Evolutionary conservation across 2,888 invertebrate species (phyloP).

Genomic region (Drosophila nr. medialis): DNA sequence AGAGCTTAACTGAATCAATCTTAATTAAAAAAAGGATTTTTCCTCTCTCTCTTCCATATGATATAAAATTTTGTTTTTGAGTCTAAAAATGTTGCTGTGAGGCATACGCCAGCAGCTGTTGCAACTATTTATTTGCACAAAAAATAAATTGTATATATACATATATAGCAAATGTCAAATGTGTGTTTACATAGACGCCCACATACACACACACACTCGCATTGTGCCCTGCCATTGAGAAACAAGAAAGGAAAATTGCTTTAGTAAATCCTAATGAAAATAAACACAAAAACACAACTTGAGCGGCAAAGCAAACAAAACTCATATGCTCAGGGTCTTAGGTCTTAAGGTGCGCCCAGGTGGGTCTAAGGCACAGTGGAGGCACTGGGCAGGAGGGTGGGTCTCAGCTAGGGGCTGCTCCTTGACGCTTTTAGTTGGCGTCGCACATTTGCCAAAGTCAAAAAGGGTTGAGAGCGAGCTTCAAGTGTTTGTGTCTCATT

Average conservation of each 20-base stretch:
- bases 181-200: conserved; percentile 67
- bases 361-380: conserved; percentile 24
- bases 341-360: conserved; percentile 60
- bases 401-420: conserved; percentile 41
- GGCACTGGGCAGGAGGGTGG: not conserved
- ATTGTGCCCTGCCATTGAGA: conserved; percentile 55
- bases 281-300: conserved; percentile 78
- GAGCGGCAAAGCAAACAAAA: conserved; percentile 72
- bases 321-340: conserved; percentile 21
- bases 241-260: conserved; percentile 80
- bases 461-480: conserved; percentile 66
- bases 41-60: conserved; percentile 16
- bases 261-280: conserved; percentile 78
- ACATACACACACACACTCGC: conserved; percentile 27
- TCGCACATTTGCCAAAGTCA: conserved; percentile 62
- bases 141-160: conserved; percentile 49
- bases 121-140: conserved; percentile 79
- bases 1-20: conserved; percentile 68
- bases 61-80: conserved; percentile 38
- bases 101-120: conserved; percentile 76
- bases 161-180: conserved; percentile 74
- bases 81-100: conserved; percentile 3
- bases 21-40: conserved; percentile 64
- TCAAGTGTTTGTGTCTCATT: conserved; percentile 65
- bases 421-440: conserved; percentile 58